A percentile compares a stretch with the other conserved stretches of the same genome.
These are phyloP conservation scores for Ariopsis seemanni DNA, from an alignment of 2,113 vertebrate species.

Conservation along the genomic window DNA sequence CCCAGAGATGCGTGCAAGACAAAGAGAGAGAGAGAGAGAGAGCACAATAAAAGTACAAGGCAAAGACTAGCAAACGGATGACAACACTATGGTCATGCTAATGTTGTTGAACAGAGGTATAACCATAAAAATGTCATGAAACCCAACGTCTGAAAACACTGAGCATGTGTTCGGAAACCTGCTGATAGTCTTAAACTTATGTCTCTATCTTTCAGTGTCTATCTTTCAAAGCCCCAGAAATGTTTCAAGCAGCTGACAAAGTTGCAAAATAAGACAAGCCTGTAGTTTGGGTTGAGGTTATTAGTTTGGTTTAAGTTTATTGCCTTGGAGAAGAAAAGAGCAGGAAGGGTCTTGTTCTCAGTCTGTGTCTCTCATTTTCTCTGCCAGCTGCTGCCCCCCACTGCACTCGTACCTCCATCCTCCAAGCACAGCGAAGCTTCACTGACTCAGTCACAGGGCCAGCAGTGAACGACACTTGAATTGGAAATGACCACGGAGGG, in stretches of 20 bases:
- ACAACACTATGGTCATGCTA: slow-evolving; percentile 75
- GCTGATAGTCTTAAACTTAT: slow-evolving; percentile 28
- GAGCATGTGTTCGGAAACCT: slow-evolving; percentile 49
- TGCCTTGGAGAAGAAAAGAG: slow-evolving; percentile 45
- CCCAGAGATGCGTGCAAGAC: slow-evolving; percentile 53
- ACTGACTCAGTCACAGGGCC: slow-evolving; percentile 51
- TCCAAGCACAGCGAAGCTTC: slow-evolving; percentile 40
- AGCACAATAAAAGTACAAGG: slow-evolving; percentile 38
- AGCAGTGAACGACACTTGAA: slow-evolving; percentile 56
- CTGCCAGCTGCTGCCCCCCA: slow-evolving; percentile 24
- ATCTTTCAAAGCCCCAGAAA: slow-evolving; percentile 60
- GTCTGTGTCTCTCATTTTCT: slow-evolving; percentile 54
- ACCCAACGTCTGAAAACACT: slow-evolving; percentile 67
- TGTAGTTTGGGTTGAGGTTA: slow-evolving; percentile 41
- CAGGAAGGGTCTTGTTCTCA: slow-evolving; percentile 41
- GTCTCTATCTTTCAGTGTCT: slow-evolving; percentile 43
- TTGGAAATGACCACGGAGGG: slow-evolving; percentile 54
- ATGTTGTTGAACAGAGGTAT: slow-evolving; percentile 73
- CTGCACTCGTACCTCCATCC: slow-evolving; percentile 16
- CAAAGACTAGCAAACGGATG: slow-evolving; percentile 58
- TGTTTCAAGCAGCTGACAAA: slow-evolving; percentile 69
- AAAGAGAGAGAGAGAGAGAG: slow-evolving; percentile 21
- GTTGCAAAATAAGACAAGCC: slow-evolving; percentile 42
- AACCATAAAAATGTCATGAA: slow-evolving; percentile 84
- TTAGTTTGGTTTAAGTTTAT: slow-evolving; percentile 60